These are phyloP conservation scores for Clunio marinus DNA, from an alignment of 2,888 invertebrate species.

Conservation along the genomic window DNA sequence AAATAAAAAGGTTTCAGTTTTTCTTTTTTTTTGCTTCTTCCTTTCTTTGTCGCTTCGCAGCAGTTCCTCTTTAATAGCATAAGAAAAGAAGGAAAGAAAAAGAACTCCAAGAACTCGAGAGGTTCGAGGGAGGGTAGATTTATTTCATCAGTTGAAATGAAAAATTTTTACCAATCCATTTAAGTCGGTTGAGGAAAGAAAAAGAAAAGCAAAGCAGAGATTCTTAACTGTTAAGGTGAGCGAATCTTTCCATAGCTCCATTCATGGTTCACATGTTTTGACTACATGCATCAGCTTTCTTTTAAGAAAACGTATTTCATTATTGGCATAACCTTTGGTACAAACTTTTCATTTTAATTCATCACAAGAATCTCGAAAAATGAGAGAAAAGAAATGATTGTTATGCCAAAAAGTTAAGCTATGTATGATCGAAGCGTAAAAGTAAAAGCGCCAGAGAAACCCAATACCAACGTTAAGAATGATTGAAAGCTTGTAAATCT, in stretches of 20 bases:
- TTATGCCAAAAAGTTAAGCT: neutral
- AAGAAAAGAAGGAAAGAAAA: neutral
- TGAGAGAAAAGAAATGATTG: neutral
- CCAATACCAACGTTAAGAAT: neutral
- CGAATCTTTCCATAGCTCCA: neutral
- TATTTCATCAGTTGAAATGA: conserved; percentile 39
- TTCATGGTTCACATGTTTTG: conserved; percentile 14
- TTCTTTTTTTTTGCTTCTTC: conserved; percentile 11
- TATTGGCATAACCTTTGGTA: conserved; percentile 24
- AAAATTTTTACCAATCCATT: conserved; percentile 37
- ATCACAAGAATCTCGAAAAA: neutral
- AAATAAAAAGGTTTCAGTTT: no score
- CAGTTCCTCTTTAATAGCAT: conserved; percentile 36
- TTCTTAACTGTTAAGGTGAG: conserved; percentile 2
- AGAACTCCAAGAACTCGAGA: conserved; percentile 24
- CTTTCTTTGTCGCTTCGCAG: no score
- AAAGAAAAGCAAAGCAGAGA: neutral
- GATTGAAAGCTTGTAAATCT: conserved; percentile 21
- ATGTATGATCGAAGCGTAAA: no score
- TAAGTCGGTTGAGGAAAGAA: conserved; percentile 16
- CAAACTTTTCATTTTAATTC: conserved; percentile 11
- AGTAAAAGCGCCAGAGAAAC: no score
- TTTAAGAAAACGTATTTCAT: neutral
- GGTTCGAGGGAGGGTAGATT: conserved; percentile 39
- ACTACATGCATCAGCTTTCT: neutral